Evolutionary conservation across 2,113 vertebrate genomes (phyloP), one percentile per base, ranked within the genome.

Genomic region (Mirza zaza): DNA sequence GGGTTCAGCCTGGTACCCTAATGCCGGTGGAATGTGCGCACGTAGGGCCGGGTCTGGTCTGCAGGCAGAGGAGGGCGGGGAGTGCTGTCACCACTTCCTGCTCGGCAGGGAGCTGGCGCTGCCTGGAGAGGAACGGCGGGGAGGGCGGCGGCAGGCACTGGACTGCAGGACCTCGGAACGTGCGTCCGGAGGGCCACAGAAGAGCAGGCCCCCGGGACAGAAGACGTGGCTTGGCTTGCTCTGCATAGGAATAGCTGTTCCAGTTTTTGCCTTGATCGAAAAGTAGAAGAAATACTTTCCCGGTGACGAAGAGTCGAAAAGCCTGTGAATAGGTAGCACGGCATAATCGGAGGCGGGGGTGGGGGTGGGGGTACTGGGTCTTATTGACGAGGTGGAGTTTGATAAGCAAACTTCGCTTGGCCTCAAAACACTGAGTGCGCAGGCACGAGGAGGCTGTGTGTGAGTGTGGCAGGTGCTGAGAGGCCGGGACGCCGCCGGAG

Each of bases 1-100:
- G 87, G 50, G 48, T 32, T 86, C 75, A 0, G 63, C 96, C 97
- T 93, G 96, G 96, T 48, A 91, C 95, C 48, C 45, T 82, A 48
- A 94, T n/a, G n/a, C 93, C 39, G 70, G 18, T 17, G 95, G 96
- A 97, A 87, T 76, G 79, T 10, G 5, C 34, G 36, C 0, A 9
- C 1, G 0, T 0, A 55, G n/a, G 36, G 11, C 68, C 7, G 29
- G 6, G 23, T 29, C 52, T 25, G 76, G 50, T 12, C 55, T 68
- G 27, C n/a, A 55, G 95, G 80, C 2, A 48, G 91, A 50, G 0
- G 20, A 7, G 5, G 67, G 12, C 0, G 0, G 73, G 32, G 29
- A 39, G 27, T 1, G 8, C 0, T 0, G 48, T 32, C 32, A 32
- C 57, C 27, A 2, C 83, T 90, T 55, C 34, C 32, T 55, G 50